A percentile compares a stretch with the other conserved stretches of the same genome.
Conservation (phyloP, 2,113 vertebrate genomes). For the Alligator mississippiensis region DNA sequence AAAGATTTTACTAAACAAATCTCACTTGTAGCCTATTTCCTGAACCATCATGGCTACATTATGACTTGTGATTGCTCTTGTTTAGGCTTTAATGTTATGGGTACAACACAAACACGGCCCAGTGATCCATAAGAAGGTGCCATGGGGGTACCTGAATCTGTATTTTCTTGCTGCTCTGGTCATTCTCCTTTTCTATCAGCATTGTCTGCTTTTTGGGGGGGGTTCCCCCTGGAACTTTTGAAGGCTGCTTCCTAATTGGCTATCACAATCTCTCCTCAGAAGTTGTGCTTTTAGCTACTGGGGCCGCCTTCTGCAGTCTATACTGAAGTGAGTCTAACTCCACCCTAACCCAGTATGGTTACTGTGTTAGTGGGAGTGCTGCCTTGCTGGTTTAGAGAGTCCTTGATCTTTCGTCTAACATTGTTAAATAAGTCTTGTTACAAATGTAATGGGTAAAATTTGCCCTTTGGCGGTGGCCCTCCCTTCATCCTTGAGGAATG, state of each 20-base stretch:
- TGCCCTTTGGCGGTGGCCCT: too few species aligned
- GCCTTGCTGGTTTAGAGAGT: not conserved
- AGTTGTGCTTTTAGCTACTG: not conserved
- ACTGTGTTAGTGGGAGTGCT: not conserved
- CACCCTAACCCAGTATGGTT: not conserved
- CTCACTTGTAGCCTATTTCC: too few species aligned
- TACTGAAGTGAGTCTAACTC: conserved; percentile 5
- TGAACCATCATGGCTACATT: too few species aligned
- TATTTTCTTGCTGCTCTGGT: not conserved
- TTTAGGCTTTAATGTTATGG: conserved; percentile 17
- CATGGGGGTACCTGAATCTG: not conserved
- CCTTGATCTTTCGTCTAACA: not conserved
- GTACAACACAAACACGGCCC: rapidly evolving
- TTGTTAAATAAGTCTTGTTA: not conserved
- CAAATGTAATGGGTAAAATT: too few species aligned
- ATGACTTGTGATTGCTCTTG: not conserved
- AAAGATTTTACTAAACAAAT: too few species aligned
- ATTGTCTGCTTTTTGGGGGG: not conserved
- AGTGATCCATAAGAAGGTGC: not conserved
- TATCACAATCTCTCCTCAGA: not conserved
- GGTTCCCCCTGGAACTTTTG: not conserved
- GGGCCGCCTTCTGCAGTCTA: not conserved
- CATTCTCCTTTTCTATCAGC: not conserved
- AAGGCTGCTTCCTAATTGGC: not conserved
- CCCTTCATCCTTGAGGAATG: too few species aligned